Percentiles rank a stretch among this genome's conserved stretches.
Evolutionary conservation across 2,888 invertebrate genomes (phyloP).

Genomic region (Metallyticus violacea): DNA sequence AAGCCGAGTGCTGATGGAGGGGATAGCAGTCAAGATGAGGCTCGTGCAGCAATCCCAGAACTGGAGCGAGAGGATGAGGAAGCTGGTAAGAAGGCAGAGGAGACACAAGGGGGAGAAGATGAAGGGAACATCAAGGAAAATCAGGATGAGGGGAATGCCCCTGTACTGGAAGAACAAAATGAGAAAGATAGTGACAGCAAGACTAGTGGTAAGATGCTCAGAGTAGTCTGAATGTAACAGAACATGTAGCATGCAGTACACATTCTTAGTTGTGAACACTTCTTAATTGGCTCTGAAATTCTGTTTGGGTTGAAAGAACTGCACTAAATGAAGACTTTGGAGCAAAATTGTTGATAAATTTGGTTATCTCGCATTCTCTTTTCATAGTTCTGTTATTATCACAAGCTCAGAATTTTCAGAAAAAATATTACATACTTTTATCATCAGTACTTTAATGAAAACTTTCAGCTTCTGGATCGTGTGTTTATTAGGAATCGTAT

Average conservation of each 20-base stretch:
- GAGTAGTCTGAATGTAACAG: neutral
- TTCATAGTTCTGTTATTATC: too few relatives aligned
- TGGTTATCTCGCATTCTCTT: too few relatives aligned
- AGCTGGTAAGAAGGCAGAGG: slow-evolving; percentile 35
- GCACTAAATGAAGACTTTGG: too few relatives aligned
- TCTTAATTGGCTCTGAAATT: neutral
- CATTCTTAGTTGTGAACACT: neutral
- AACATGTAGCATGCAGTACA: neutral
- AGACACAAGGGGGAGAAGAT: slow-evolving; percentile 3
- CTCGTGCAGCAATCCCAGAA: slow-evolving; percentile 39
- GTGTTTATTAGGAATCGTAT: too few relatives aligned
- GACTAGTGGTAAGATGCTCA: neutral
- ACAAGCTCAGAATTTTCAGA: too few relatives aligned
- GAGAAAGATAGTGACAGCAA: neutral
- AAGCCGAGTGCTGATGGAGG: slow-evolving; percentile 47
- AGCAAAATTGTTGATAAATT: too few relatives aligned
- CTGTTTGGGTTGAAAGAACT: neutral
- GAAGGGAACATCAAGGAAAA: neutral
- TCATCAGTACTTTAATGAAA: too few relatives aligned
- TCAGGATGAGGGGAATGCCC: neutral
- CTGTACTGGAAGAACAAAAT: neutral
- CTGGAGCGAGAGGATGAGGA: slow-evolving; percentile 48
- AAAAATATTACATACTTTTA: too few relatives aligned
- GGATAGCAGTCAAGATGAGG: slow-evolving; percentile 47
- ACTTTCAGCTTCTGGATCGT: too few relatives aligned